Evolutionary conservation across 2,797 vertebrate genomes (phyloP).

Genomic region (Apogon talboti): DNA sequence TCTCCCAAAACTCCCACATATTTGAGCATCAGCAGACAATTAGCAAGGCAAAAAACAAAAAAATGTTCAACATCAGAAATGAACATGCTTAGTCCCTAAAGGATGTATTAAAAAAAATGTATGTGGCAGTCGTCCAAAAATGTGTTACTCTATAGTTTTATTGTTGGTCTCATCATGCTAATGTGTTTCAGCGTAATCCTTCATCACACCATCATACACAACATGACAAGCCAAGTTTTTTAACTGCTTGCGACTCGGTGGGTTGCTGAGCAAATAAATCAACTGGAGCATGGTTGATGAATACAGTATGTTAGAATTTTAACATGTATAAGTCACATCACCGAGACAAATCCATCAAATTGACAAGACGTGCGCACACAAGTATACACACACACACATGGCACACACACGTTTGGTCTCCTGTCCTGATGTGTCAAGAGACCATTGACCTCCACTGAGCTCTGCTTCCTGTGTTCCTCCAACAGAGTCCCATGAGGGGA

Average conservation of each 20-base stretch:
- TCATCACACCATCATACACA: slow-evolving; percentile 41
- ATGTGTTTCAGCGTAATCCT: slow-evolving; percentile 55
- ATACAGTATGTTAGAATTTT: slow-evolving; percentile 61
- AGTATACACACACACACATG: slow-evolving; percentile 10
- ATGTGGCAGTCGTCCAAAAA: slow-evolving; percentile 26
- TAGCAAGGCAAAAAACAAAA: slow-evolving; percentile 1
- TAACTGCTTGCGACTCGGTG: slow-evolving; percentile 22
- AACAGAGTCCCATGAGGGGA: slow-evolving; percentile 52
- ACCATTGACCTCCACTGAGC: slow-evolving; percentile 73
- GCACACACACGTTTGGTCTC: slow-evolving; percentile 44
- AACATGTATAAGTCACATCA: slow-evolving; percentile 48
- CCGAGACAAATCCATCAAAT: slow-evolving; percentile 55
- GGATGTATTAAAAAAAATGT: slow-evolving; percentile 18
- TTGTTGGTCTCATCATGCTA: slow-evolving; percentile 46
- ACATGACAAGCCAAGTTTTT: slow-evolving; percentile 38
- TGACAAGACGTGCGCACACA: slow-evolving; percentile 38
- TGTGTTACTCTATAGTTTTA: slow-evolving; percentile 19
- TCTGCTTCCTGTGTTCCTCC: slow-evolving; percentile 70
- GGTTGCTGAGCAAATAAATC: slow-evolving; percentile 56
- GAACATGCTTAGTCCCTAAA: slow-evolving; percentile 2
- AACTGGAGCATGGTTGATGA: slow-evolving; percentile 56
- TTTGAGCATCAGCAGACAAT: slow-evolving; percentile 10
- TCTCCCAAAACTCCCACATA: slow-evolving; percentile 11
- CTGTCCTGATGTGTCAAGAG: slow-evolving; percentile 69
- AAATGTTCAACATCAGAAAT: background rate